Evolutionary conservation across 2,113 vertebrate genomes (phyloP).

Genomic region (Neodon shergylaensis): DNA sequence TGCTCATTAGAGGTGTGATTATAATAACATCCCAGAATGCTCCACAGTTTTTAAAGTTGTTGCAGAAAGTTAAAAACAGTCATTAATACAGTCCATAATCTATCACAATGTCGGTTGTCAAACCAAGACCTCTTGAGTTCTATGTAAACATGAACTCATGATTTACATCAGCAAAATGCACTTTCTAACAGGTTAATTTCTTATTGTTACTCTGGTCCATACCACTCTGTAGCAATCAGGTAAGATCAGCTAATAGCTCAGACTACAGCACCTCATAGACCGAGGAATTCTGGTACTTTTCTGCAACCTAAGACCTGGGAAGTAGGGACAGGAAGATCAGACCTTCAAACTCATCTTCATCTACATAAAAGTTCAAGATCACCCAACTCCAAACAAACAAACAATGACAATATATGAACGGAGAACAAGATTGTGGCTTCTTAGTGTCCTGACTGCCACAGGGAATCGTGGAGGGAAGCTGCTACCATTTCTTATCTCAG

Average conservation of each 20-base stretch:
- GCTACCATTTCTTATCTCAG: background rate
- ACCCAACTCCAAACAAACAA: background rate
- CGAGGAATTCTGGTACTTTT: background rate
- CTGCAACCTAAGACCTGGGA: background rate
- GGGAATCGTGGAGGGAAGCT: background rate
- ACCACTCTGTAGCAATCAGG: background rate
- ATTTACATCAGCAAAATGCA: background rate
- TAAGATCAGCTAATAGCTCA: background rate
- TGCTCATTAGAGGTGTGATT: background rate
- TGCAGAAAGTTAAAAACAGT: constrained; percentile 19
- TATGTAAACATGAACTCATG: background rate
- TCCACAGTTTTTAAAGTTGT: background rate
- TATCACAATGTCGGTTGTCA: background rate
- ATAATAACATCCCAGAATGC: background rate
- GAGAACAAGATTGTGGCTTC: background rate
- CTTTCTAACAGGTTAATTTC: constrained; percentile 41
- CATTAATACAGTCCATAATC: background rate
- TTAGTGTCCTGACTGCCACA: background rate
- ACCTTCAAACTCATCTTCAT: background rate
- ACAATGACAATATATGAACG: background rate
- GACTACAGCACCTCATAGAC: background rate
- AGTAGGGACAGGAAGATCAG: background rate
- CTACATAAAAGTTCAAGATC: background rate
- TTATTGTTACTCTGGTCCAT: background rate
- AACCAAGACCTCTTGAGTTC: background rate